phyloP scores from a whole-genome alignment of 2,888 invertebrate genomes.

The Drosophila cracens region DNA sequence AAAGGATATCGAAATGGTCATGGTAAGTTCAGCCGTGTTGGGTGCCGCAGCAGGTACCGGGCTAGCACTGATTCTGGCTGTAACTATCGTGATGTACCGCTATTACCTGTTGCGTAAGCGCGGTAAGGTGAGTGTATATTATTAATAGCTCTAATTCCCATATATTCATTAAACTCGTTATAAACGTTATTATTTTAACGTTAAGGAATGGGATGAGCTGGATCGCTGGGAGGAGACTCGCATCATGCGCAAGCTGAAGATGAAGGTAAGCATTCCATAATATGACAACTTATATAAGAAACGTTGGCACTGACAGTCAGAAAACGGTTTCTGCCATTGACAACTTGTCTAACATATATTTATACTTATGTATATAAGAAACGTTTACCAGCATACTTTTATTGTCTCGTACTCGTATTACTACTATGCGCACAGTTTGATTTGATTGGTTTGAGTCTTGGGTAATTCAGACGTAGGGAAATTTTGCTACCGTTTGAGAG shows the following conservation, averaged over 20 bases:
- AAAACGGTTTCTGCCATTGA: constrained; percentile 9
- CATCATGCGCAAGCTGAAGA: constrained; percentile 83
- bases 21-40: constrained; percentile 89
- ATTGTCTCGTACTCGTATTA: background rate
- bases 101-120: constrained; percentile 87
- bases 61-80: constrained; percentile 88
- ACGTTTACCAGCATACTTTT: constrained; percentile 2
- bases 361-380: background rate
- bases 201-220: constrained; percentile 87
- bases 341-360: background rate
- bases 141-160: background rate
- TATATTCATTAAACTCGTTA: background rate
- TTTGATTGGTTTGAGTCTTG: constrained; percentile 16
- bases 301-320: constrained; percentile 2
- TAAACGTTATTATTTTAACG: background rate
- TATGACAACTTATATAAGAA: constrained; percentile 8
- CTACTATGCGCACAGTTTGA: background rate
- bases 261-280: constrained; percentile 78
- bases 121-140: constrained; percentile 84
- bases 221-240: constrained; percentile 86
- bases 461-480: constrained; percentile 8
- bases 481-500: background rate
- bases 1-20: constrained; percentile 80
- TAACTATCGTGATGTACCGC: constrained; percentile 89
- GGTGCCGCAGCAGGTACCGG: constrained; percentile 89